Evolutionary conservation across 2,888 invertebrate genomes (phyloP), one percentile per base, ranked within the genome.

Genomic region (Drepana falcataria): DNA sequence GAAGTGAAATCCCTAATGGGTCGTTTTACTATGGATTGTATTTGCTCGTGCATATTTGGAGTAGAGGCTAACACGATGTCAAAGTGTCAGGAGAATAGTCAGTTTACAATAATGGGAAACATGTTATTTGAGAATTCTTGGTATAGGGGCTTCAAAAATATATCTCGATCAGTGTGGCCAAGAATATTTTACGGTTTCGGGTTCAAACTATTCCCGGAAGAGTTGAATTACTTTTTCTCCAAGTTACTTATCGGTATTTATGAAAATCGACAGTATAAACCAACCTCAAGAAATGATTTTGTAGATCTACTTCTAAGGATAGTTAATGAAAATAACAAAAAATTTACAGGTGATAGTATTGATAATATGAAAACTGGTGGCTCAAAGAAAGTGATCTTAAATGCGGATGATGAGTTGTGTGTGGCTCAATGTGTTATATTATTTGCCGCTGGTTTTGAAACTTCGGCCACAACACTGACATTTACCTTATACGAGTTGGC

Each of bases 391-490:
- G 52, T 65, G 3, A 55, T 55, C 2, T 48, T 76, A 0, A 59
- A 71, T 3, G 59, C 91, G 3, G 75, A 78, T 1, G 60, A 85
- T 21, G 74, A 86, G 4, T 72, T 91, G 53, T 59, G 92, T 21
- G 79, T 83, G 0, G 87, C 91, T 0, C 92, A 93, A 53, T 83
- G 90, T 0, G 81, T 91, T 35, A 64, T 91, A 0, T 91, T 93
- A 37, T 79, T 76, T 44, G 65, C 63, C 3, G 77, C 73, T 37
- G 79, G 79, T 1, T 77, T 62, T 52, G 77, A 79, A 54, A 76
- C 79, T 0, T 72, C 77, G 2, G 60, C 77, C 0, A 65, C 60
- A 1, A 69, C 73, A 0, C 53, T 69, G n/a, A 62, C 62, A 48
- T 64, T 66, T 47, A 63, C 69, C 0, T 55, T 79, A 4, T 76